Base-by-base conservation (phyloP, 2,888 invertebrate genomes). In the Drosophila trichaetosa region DNA sequence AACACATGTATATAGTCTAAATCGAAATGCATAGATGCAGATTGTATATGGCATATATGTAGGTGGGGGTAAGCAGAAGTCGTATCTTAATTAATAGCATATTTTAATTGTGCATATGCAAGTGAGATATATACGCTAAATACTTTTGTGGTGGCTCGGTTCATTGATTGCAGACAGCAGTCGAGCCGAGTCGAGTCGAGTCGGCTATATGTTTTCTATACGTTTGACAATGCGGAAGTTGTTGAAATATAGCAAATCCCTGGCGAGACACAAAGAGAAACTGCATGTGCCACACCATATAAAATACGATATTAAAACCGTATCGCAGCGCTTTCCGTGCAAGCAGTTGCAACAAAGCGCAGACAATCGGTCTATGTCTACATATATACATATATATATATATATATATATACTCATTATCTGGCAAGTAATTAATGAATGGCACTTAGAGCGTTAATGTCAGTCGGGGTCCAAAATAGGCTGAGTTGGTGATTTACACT, bases 181-280 rank as follows among this genome's bases (percentile, higher is more conserved):
- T 21, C 11, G 40, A 38, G 18, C 10, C 40, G 40, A 38, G 18
- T 11, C 10, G 40, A 38, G 8, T 18, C n/a, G 40, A 21, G 46
- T 16, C 46, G 62, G 48, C 73, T 79, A 76, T 86, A 71, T 67
- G 34, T 40, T 49, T 61, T 58, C 68, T 72, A 73, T 87, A 77
- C 80, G 85, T 84, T 87, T 82, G 90, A 90, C 87, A 88, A 87
- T 83, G 90, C 86, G 86, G 86, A 87, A 87, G 89, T 75, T 86
- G 79, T 83, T 81, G 87, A 75, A 79, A 83, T 87, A 76, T 84
- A 85, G 74, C 86, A 87, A 86, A 88, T 87, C 76, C 86, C 79
- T 85, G 80, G 79, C 79, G 75, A 88, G 74, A 79, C 86, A 87
- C 86, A 87, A 88, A 88, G 87, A 85, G 69, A 46, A 68, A 89